phyloP scores from a whole-genome alignment of 2,888 invertebrate genomes.

The Macrostomum cliftonense region DNA sequence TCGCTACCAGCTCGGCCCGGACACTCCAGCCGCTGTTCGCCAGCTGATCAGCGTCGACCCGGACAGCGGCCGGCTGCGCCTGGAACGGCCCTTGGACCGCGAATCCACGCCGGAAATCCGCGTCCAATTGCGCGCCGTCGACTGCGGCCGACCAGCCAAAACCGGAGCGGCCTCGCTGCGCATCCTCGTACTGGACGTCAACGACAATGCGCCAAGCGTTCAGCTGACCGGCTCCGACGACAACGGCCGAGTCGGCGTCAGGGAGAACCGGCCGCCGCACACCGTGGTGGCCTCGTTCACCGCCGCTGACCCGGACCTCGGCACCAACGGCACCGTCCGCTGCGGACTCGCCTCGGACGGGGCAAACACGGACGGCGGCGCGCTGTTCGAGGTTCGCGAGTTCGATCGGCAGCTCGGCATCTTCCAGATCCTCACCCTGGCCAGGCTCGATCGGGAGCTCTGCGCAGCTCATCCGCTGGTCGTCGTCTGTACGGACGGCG shows the following conservation, averaged over 20 bases:
- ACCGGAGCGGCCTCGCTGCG: background rate
- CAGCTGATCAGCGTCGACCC: background rate
- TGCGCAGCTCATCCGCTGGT: background rate
- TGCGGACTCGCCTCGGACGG: slow-evolving; percentile 1
- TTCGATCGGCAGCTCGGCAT: background rate
- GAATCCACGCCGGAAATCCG: background rate
- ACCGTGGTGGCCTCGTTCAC: slow-evolving; percentile 2
- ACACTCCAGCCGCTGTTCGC: background rate
- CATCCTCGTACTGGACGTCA: background rate
- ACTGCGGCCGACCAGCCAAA: background rate
- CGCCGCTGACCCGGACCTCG: background rate
- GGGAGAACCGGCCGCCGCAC: background rate
- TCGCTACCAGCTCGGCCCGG: background rate
- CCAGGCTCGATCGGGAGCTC: background rate
- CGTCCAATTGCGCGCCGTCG: slow-evolving; percentile 1
- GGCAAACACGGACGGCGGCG: too few relatives aligned
- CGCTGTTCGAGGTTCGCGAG: background rate
- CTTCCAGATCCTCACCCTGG: background rate
- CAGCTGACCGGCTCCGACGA: background rate
- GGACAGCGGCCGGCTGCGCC: background rate
- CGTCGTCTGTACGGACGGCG: background rate
- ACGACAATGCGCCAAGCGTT: background rate
- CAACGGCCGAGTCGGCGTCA: background rate
- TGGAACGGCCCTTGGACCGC: background rate
- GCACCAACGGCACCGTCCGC: background rate